phyloP scores from a whole-genome alignment of 2,113 vertebrate species.

The Oriolus oriolus region DNA sequence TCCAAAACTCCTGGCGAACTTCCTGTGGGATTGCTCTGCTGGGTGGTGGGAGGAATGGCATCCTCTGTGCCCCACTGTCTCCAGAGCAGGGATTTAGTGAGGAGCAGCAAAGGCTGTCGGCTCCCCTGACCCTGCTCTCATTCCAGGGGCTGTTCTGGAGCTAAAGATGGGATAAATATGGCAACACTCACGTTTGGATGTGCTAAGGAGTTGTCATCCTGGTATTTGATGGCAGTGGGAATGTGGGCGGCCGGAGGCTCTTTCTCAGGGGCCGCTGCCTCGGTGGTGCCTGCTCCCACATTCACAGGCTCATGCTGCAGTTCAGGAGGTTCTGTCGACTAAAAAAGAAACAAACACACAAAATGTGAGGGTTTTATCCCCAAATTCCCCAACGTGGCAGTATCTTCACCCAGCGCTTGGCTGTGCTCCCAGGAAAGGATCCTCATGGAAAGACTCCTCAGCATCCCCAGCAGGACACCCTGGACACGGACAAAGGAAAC shows the following conservation, averaged over 20 bases:
- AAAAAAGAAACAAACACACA: not conserved
- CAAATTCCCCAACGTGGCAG: not conserved
- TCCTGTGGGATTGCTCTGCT: not conserved
- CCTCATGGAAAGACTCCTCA: not conserved
- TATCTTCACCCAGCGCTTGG: accelerated
- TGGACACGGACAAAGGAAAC: accelerated
- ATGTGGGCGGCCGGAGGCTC: conserved; percentile 71
- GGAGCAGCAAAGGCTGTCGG: not conserved
- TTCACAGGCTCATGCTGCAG: conserved; percentile 45
- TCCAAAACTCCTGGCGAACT: not conserved
- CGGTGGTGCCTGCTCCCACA: conserved; percentile 28
- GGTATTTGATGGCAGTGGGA: conserved; percentile 88
- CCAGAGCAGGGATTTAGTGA: not conserved
- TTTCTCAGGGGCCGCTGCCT: conserved; percentile 54
- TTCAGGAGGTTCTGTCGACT: conserved; percentile 62
- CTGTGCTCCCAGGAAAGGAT: not conserved
- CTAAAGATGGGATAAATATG: accelerated
- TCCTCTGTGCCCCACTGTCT: not conserved
- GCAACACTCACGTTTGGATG: conserved; percentile 86
- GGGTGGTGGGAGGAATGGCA: not conserved
- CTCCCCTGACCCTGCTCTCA: not conserved
- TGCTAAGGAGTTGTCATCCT: conserved; percentile 86
- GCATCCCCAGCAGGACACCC: not conserved
- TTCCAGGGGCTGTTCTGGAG: not conserved
- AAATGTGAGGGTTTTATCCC: not conserved